These are phyloP conservation scores for Agrilus biguttatus DNA, from an alignment of 2,888 invertebrate genomes.

Conservation along the genomic window DNA sequence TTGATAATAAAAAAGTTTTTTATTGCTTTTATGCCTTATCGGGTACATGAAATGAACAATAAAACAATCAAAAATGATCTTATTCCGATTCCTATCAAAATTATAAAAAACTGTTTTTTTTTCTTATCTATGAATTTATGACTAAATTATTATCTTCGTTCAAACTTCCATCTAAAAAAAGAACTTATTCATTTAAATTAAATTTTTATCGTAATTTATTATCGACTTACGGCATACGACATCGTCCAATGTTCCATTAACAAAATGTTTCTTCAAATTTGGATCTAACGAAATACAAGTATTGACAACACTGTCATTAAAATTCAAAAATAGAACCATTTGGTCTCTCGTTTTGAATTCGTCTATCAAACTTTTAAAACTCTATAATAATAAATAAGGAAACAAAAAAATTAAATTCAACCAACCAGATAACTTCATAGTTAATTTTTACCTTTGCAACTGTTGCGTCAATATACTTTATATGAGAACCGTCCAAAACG, in stretches of 20 bases:
- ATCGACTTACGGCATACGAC: conserved; percentile 13
- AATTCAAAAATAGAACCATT: conserved; percentile 37
- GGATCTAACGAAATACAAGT: conserved; percentile 21
- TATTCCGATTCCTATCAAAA: too few species aligned
- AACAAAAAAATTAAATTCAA: conserved; percentile 12
- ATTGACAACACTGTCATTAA: conserved; percentile 24
- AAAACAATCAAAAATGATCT: too few species aligned
- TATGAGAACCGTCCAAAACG: conserved; percentile 37
- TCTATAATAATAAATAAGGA: conserved; percentile 31
- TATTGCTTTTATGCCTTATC: too few species aligned
- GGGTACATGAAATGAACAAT: too few species aligned
- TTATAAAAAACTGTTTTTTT: too few species aligned
- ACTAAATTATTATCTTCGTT: too few species aligned
- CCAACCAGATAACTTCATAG: conserved; percentile 1
- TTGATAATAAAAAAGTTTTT: not conserved
- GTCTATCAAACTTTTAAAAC: conserved; percentile 36
- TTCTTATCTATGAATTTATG: too few species aligned
- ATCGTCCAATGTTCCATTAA: conserved; percentile 17
- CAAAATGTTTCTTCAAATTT: conserved; percentile 17
- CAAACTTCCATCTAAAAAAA: too few species aligned
- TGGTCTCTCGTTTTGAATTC: conserved; percentile 38
- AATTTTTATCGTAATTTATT: not conserved
- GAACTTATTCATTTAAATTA: too few species aligned
- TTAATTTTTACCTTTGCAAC: conserved; percentile 37
- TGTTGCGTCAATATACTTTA: conserved; percentile 44